These are phyloP conservation scores for Venusia cambrica DNA, from an alignment of 2,888 invertebrate species.

Conservation along the genomic window DNA sequence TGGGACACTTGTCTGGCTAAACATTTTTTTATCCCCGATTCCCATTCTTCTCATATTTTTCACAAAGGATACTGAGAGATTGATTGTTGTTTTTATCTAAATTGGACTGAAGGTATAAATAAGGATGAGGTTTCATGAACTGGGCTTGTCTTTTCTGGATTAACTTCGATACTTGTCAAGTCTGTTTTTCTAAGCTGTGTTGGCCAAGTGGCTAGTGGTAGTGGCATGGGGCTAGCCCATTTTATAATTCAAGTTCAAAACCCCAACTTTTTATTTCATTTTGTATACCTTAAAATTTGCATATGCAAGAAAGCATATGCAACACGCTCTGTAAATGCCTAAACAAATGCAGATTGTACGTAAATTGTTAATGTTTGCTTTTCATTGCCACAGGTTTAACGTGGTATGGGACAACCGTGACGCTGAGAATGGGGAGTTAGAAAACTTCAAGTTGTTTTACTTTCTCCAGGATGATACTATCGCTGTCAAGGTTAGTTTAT, in stretches of 20 bases:
- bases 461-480: conserved; percentile 91
- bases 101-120: too few species aligned
- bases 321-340: too few species aligned
- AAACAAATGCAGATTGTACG: too few species aligned
- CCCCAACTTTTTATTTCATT: too few species aligned
- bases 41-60: conserved; percentile 30
- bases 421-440: conserved; percentile 78
- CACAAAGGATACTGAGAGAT: conserved; percentile 21
- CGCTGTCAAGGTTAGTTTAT: conserved; percentile 80
- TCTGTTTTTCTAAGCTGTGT: too few species aligned
- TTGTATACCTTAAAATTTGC: too few species aligned
- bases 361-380: too few species aligned
- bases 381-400: conserved; percentile 83
- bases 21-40: conserved; percentile 38
- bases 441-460: conserved; percentile 86
- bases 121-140: too few species aligned
- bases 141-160: too few species aligned
- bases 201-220: too few species aligned
- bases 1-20: conserved; percentile 34
- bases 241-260: neutral
- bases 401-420: conserved; percentile 86
- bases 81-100: conserved; percentile 21
- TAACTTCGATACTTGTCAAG: too few species aligned
- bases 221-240: conserved; percentile 1
- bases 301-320: too few species aligned